phyloP scores from a whole-genome alignment of 1,140 invertebrate genomes.

The Yoshiicerus persimilis region DNA sequence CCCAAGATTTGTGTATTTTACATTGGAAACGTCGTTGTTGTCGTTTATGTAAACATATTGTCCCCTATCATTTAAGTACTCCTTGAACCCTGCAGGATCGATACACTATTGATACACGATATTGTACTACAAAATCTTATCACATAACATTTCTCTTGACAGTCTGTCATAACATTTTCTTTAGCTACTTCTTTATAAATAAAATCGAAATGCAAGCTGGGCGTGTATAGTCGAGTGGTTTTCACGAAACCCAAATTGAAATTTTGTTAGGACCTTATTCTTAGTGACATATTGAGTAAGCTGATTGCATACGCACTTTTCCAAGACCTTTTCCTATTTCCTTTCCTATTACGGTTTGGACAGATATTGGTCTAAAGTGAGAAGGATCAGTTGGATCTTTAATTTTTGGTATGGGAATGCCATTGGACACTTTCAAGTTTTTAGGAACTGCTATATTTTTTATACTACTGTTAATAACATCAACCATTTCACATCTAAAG shows the following conservation, averaged over 20 bases:
- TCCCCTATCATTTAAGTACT: no score
- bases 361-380: not conserved
- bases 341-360: no score
- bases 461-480: not conserved
- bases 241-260: constrained; percentile 26
- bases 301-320: not conserved
- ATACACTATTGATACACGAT: no score
- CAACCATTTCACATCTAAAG: not conserved
- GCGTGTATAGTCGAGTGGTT: constrained; percentile 23
- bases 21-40: no score
- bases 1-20: no score
- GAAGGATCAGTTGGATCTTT: not conserved
- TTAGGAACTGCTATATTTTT: not conserved
- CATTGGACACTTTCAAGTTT: not conserved
- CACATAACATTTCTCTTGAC: not conserved
- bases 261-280: not conserved
- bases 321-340: not conserved
- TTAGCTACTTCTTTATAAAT: not conserved
- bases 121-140: not conserved
- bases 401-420: not conserved
- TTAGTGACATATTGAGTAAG: not conserved
- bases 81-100: not conserved
- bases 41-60: no score
- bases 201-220: not conserved
- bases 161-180: constrained; percentile 6